Percentiles rank a stretch among this genome's conserved stretches.
phyloP scores from a whole-genome alignment of 2,797 vertebrate species.

The Rachycentron canadum region DNA sequence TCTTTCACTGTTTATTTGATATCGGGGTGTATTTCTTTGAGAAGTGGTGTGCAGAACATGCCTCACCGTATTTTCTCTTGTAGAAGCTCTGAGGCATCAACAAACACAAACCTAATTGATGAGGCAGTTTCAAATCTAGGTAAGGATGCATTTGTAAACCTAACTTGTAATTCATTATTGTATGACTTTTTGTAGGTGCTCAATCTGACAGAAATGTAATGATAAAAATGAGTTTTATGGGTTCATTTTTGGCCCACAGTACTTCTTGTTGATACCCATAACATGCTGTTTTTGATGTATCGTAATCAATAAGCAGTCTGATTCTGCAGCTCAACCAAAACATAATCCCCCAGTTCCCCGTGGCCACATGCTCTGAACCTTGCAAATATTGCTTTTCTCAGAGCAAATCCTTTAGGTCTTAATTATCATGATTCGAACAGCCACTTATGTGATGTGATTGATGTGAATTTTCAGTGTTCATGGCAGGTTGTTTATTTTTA shows the following conservation, averaged over 20 bases:
- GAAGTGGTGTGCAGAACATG: background rate
- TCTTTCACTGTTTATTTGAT: background rate
- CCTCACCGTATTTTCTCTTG: slow-evolving; percentile 69
- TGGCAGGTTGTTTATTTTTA: slow-evolving; percentile 23
- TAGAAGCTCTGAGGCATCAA: slow-evolving; percentile 87
- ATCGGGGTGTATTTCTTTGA: background rate
- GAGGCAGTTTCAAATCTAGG: slow-evolving; percentile 96
- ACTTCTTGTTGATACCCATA: background rate
- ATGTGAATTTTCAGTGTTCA: slow-evolving; percentile 4
- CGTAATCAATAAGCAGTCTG: slow-evolving; percentile 23
- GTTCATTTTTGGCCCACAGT: background rate
- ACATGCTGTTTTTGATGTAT: background rate
- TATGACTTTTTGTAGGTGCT: background rate
- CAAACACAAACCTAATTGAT: slow-evolving; percentile 92
- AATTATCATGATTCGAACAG: slow-evolving; percentile 10
- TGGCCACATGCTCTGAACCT: slow-evolving; percentile 14
- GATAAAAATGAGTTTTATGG: background rate
- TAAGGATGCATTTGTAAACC: slow-evolving; percentile 73
- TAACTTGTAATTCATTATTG: background rate
- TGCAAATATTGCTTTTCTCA: slow-evolving; percentile 25
- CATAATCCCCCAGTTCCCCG: slow-evolving; percentile 18
- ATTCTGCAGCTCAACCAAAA: background rate
- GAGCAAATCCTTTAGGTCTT: slow-evolving; percentile 20
- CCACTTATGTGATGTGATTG: slow-evolving; percentile 1
- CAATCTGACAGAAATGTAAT: background rate